These are phyloP conservation scores for Corythoichthys intestinalis DNA, from an alignment of 2,113 vertebrate genomes.

Conservation along the genomic window DNA sequence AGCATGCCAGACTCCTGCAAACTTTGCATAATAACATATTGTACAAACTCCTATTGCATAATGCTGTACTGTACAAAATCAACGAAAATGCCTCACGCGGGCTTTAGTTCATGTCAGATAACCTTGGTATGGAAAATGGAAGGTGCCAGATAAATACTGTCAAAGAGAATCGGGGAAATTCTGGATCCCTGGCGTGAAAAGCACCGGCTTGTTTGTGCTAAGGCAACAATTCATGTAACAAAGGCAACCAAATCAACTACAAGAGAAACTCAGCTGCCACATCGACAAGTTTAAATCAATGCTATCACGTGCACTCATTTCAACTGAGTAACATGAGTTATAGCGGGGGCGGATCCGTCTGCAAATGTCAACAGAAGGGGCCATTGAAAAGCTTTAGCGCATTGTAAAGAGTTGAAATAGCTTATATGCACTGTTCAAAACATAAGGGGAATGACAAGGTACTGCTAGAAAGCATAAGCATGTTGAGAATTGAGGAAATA, in stretches of 20 bases:
- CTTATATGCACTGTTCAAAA: not conserved
- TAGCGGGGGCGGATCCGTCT: slow-evolving; percentile 10
- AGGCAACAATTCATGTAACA: slow-evolving; percentile 51
- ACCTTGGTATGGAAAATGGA: slow-evolving; percentile 6
- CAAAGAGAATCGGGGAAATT: not conserved
- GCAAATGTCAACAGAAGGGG: slow-evolving; percentile 28
- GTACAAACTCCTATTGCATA: slow-evolving; percentile 62
- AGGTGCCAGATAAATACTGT: slow-evolving; percentile 18
- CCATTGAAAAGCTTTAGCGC: slow-evolving; percentile 9
- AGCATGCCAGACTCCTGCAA: slow-evolving; percentile 57
- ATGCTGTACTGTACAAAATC: slow-evolving; percentile 52
- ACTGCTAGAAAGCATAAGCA: not conserved
- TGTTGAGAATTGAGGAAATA: not conserved
- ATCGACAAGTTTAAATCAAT: slow-evolving; percentile 21
- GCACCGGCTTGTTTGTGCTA: slow-evolving; percentile 41
- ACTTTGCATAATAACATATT: slow-evolving; percentile 66
- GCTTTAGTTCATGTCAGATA: slow-evolving; percentile 15
- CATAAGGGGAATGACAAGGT: not conserved
- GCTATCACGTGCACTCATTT: slow-evolving; percentile 13
- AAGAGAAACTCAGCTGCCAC: slow-evolving; percentile 45
- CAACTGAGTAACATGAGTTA: slow-evolving; percentile 6
- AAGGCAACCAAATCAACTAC: slow-evolving; percentile 26
- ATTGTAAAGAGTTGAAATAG: not conserved
- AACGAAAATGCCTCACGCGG: slow-evolving; percentile 10
- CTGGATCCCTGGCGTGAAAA: slow-evolving; percentile 11